A percentile compares a stretch with the other conserved stretches of the same genome.
Conservation (phyloP, 2,888 invertebrate genomes). For the Frankliniella intonsa region DNA sequence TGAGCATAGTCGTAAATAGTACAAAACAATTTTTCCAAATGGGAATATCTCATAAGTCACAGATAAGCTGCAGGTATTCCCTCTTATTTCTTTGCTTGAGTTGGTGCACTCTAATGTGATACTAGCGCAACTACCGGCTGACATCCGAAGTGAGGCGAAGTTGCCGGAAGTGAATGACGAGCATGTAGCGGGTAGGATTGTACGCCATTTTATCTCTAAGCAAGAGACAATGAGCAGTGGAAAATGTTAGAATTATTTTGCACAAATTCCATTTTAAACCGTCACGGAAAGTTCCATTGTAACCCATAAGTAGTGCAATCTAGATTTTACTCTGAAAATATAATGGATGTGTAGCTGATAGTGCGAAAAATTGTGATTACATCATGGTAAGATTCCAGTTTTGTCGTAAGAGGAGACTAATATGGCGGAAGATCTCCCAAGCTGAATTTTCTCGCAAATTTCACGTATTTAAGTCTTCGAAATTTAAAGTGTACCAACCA, state of each 20-base stretch:
- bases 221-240: not conserved
- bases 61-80: too few species aligned
- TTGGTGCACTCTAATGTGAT: not conserved
- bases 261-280: not conserved
- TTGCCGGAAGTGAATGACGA: not conserved
- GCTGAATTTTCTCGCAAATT: not conserved
- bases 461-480: not conserved
- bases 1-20: too few species aligned
- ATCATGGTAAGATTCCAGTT: not conserved
- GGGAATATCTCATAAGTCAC: too few species aligned
- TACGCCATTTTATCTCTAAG: slow-evolving; percentile 17
- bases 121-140: not conserved
- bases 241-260: slow-evolving; percentile 13
- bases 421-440: not conserved
- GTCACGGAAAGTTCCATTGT: not conserved
- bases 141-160: not conserved
- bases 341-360: not conserved
- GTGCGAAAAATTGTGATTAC: not conserved
- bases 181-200: slow-evolving; percentile 12
- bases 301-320: not conserved
- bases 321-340: not conserved
- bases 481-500: too few species aligned
- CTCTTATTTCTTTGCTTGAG: not conserved
- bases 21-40: too few species aligned
- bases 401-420: not conserved